Evolutionary conservation across 2,113 vertebrate species (phyloP), one percentile per base, ranked within the genome.

Genomic region (Brachyhypopomus gauderio): DNA sequence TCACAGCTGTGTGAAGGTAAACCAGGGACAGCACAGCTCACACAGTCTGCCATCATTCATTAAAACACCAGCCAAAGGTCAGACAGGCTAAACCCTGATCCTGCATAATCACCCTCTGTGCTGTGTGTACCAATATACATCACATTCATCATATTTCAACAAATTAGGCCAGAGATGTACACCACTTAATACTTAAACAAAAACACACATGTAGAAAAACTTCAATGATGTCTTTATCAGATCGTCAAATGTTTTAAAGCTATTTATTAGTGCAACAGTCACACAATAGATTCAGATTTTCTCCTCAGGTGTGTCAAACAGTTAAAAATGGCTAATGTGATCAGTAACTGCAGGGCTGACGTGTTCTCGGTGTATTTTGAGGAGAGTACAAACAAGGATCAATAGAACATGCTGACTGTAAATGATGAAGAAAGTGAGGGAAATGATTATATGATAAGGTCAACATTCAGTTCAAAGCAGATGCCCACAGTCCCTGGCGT

Each of bases 391-490:
- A 41, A 8, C 41, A 41, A 41, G 41, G 41, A 41, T 41, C 41
- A 8, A 41, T 62, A n/a, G 41, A 62, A 75, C 34, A 75, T 25
- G 22, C 56, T 75, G 73, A 12, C 62, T 41, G 3, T 30, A 41
- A 60, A 62, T 75, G 38, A 41, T n/a, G 12, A 62, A 75, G 55
- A 38, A 75, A 75, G 27, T 55, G 60, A 62, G 73, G 62, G 20
- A 45, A 75, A 75, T 75, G n/a, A 75, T 75, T 75, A 62, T 30
- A 30, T 30, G 30, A 30, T 62, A 12, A 25, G 41, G 58, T 75
- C 58, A 23, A 60, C n/a, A 60, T 16, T 45, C 58, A 75, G 41
- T 75, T 62, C 73, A 63, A n/a, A 25, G 34, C 73, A 75, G 56
- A 75, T 62, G 73, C 3, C 25, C 73, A 62, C 73, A 8, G 41